Conservation (phyloP, 2,113 vertebrate genomes). For the Pteropus alecto region DNA sequence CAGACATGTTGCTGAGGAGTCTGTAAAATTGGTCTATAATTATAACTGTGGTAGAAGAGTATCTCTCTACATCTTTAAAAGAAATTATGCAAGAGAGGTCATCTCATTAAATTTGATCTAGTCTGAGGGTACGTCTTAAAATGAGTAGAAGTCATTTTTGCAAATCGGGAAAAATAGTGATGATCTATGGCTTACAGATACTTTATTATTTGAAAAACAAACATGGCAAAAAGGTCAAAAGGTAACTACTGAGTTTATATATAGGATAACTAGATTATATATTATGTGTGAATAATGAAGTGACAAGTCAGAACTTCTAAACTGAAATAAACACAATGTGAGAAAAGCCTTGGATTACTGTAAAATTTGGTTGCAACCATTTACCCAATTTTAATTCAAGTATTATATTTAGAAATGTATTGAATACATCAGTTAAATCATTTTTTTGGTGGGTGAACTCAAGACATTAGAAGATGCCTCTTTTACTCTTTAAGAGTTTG, state of each 20-base stretch:
- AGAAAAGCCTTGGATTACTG: not conserved
- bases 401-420: not conserved
- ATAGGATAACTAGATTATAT: not conserved
- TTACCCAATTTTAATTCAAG: not conserved
- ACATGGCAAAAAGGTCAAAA: constrained; percentile 12
- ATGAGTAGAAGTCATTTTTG: constrained; percentile 23
- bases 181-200: constrained; percentile 24
- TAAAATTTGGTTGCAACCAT: not conserved
- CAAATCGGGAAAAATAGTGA: constrained; percentile 29
- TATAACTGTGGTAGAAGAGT: constrained; percentile 31
- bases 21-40: constrained; percentile 54
- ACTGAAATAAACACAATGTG: not conserved
- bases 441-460: not conserved
- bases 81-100: constrained; percentile 27
- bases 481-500: not conserved
- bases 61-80: constrained; percentile 30
- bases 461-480: not conserved
- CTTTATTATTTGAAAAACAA: constrained; percentile 50
- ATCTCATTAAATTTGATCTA: constrained; percentile 62
- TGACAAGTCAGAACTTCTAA: not conserved
- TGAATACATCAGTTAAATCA: not conserved
- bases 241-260: constrained; percentile 51
- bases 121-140: constrained; percentile 15
- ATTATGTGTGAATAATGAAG: not conserved
- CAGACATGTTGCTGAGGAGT: constrained; percentile 26